Base-by-base conservation (phyloP, 2,113 vertebrate genomes). In the Sardina pilchardus region DNA sequence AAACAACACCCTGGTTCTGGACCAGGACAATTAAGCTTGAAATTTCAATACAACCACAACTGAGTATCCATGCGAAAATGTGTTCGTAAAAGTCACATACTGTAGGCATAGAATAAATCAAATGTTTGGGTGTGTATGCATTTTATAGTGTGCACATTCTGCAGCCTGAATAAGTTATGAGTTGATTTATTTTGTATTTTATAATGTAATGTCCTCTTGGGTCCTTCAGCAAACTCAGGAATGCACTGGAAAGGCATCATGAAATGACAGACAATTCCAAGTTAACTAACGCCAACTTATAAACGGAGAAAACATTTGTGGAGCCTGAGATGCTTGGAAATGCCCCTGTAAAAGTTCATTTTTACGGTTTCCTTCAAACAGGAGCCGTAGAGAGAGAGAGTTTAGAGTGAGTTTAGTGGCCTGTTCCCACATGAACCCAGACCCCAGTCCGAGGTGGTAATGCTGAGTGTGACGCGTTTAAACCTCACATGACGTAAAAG, bases 261-360 rank as follows among this genome's bases (percentile, higher is more conserved):
- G 30, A 36, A 30, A 36, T 78, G 26, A 34, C 5, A 34, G 71
- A 78, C 30, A 19, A 78, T 36, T 78, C 71, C 30, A 78, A 78
- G 26, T 78, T 12, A 78, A 78, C 14, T 5, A 14, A 34, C 36
- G 71, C 71, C 71, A 78, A 78, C 71, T 78, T 78, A 78, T 78
- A 78, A 78, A 78, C 71, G 12, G 71, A 36, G 71, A 78, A 78
- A 36, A 30, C 71, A 78, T 78, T 78, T 78, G 71, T 78, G 14
- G 71, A 36, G 71, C 14, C n/a, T 24, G 21, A 63, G n/a, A 63
- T 63, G 59, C n/a, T 63, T 78, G 71, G 30, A 5, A 78, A 36
- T 17, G 30, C 71, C 26, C 34, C 30, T 24, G 53, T 59, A 59
- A 59, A 16, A 78, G 71, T 36, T 36, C 10, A 16, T 26, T 14